Percentiles rank a stretch among this genome's conserved stretches.
Evolutionary conservation across 2,888 invertebrate species (phyloP).

Genomic region (Artemia sinica): DNA sequence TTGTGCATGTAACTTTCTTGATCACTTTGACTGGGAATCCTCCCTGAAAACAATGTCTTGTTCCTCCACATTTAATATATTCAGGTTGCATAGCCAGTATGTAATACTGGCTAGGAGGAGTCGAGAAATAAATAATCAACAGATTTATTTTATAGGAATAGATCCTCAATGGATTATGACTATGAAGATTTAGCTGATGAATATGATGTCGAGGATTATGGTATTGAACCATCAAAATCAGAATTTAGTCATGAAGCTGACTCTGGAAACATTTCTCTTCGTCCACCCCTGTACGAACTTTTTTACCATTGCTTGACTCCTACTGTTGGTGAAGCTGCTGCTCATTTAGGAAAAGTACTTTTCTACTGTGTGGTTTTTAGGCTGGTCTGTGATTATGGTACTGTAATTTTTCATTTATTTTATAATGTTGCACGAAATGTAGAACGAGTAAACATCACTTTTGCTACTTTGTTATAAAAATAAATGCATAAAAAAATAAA

Average conservation of each 20-base stretch:
- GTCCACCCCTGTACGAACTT: background rate
- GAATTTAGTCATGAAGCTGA: background rate
- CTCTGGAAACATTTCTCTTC: background rate
- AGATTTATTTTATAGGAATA: background rate
- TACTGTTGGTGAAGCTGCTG: slow-evolving; percentile 10
- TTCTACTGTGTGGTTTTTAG: slow-evolving; percentile 7
- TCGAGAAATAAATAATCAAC: too few species aligned
- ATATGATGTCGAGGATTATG: slow-evolving; percentile 1
- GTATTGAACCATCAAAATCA: slow-evolving; percentile 6
- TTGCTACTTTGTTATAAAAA: too few species aligned
- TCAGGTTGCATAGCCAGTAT: too few species aligned
- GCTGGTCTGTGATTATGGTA: slow-evolving; percentile 8
- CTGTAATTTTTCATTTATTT: too few species aligned
- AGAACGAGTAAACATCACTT: too few species aligned
- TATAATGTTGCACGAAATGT: too few species aligned
- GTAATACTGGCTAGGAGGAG: too few species aligned
- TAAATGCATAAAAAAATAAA: too few species aligned
- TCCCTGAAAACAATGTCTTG: too few species aligned
- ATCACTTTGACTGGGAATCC: too few species aligned
- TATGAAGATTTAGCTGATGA: slow-evolving; percentile 8
- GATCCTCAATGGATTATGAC: background rate
- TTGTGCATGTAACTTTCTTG: too few species aligned
- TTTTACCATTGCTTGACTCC: slow-evolving; percentile 10
- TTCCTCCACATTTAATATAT: too few species aligned
- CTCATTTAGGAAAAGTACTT: background rate